Evolutionary conservation across 2,888 invertebrate genomes (phyloP).

Genomic region (Argynnis bischoffii): DNA sequence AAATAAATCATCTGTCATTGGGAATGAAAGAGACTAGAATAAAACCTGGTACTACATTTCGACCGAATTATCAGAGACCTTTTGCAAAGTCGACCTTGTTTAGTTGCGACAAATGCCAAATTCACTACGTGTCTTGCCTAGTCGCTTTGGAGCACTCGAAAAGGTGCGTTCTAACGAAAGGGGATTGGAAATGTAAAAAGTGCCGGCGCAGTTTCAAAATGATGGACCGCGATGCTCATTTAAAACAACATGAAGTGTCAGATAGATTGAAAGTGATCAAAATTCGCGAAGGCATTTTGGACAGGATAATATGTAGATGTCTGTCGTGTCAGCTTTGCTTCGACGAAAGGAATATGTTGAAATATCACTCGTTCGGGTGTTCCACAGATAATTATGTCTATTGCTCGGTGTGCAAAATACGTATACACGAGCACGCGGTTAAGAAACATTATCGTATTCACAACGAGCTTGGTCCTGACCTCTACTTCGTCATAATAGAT

Average conservation of each 20-base stretch:
- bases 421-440: conserved; percentile 32
- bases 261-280: conserved; percentile 48
- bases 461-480: conserved; percentile 10
- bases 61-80: neutral
- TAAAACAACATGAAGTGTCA: conserved; percentile 49
- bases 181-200: conserved; percentile 37
- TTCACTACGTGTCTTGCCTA: conserved; percentile 37
- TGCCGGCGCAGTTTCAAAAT: conserved; percentile 49
- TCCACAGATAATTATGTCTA: conserved; percentile 11
- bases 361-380: conserved; percentile 44
- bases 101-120: conserved; percentile 41
- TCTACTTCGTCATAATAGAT: conserved; percentile 28
- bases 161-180: conserved; percentile 26
- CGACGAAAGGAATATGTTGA: conserved; percentile 46
- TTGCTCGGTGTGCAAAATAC: conserved; percentile 47
- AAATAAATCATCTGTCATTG: neutral
- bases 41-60: no score
- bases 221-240: conserved; percentile 45
- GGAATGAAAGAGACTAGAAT: neutral
- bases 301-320: conserved; percentile 50
- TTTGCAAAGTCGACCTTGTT: conserved; percentile 39
- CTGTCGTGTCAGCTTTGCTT: conserved; percentile 49
- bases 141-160: conserved; percentile 33
- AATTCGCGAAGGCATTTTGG: conserved; percentile 40
- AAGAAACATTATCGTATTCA: conserved; percentile 42